Base-by-base conservation (phyloP, 2,797 vertebrate genomes). In the Sphenodon punctatus region DNA sequence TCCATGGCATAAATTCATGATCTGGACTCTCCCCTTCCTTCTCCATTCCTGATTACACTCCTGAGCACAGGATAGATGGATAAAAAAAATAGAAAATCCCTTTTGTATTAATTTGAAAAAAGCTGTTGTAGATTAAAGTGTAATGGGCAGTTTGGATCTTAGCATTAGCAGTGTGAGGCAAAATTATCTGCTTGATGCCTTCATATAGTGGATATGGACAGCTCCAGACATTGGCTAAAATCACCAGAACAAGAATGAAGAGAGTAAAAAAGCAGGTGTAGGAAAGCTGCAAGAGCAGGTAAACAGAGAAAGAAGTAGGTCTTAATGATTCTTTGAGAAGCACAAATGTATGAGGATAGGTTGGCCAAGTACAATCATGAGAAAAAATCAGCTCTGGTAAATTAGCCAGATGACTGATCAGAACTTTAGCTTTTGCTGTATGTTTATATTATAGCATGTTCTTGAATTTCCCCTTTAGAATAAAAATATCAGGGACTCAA, bases 281-380 rank as follows among this genome's bases (percentile, higher is more conserved):
- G 39, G 36, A 75, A 60, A 43, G 7, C 5, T 85, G 25, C 53
- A 76, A 23, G 12, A 80, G 10, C 53, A 76, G 43, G 82, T 81
- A 46, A 42, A 20, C 69, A 58, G 58, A 88, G 15, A 22, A 6
- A 6, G 49, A n/a, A 39, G 19, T 76, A 61, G 75, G 55, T 4
- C 63, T 36, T 55, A 36, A 14, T 55, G 53, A 5, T 32, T 20
- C 34, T 6, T 58, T 58, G 22, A 36, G 19, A 32, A 46, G n/a
- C n/a, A 3, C 4, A 17, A 3, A 2, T 39, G n/a, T 38, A 7
- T 1, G 30, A 60, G 5, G 65, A 72, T 60, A 76, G 9, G 12
- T n/a, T 51, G 49, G n/a, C 14, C 27, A 51, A 51, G 15, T n/a
- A n/a, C n/a, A n/a, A n/a, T 49, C 27, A 9, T 30, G 9, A 2